A percentile compares a stretch with the other conserved stretches of the same genome.
Evolutionary conservation across 2,888 invertebrate species (phyloP).

Genomic region (Zygaena filipendulae): DNA sequence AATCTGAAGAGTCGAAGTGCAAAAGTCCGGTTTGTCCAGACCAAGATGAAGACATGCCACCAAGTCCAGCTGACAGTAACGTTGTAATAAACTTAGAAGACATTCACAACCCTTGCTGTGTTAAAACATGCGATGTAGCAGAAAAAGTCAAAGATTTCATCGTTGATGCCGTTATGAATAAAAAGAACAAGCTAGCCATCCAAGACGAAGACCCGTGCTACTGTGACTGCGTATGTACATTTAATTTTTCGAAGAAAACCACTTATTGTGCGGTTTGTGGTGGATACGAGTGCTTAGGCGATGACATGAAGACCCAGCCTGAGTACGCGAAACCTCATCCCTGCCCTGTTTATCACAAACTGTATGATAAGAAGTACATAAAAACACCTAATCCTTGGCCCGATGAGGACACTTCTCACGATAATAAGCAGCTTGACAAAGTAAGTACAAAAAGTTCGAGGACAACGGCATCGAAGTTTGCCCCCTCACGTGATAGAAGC

Average conservation of each 20-base stretch:
- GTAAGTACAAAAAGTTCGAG: slow-evolving; percentile 30
- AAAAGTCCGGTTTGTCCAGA: slow-evolving; percentile 26
- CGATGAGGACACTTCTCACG: slow-evolving; percentile 25
- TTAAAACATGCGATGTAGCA: slow-evolving; percentile 43
- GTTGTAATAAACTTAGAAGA: slow-evolving; percentile 36
- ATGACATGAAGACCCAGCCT: slow-evolving; percentile 41
- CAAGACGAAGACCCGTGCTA: slow-evolving; percentile 36
- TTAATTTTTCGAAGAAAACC: slow-evolving; percentile 44
- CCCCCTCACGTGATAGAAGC: slow-evolving; percentile 9
- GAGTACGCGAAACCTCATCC: slow-evolving; percentile 44
- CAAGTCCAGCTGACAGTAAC: slow-evolving; percentile 52
- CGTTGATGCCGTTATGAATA: slow-evolving; percentile 27
- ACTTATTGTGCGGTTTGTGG: slow-evolving; percentile 55
- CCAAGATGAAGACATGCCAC: slow-evolving; percentile 19
- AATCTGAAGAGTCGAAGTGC: slow-evolving; percentile 22
- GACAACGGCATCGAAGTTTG: slow-evolving; percentile 20
- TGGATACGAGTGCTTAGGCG: slow-evolving; percentile 50
- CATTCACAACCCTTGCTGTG: slow-evolving; percentile 45
- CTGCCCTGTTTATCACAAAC: slow-evolving; percentile 53
- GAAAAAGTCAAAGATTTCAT: slow-evolving; percentile 50
- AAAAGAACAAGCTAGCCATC: slow-evolving; percentile 21
- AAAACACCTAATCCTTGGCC: slow-evolving; percentile 41
- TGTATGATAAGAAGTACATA: slow-evolving; percentile 43
- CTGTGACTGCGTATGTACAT: slow-evolving; percentile 52
- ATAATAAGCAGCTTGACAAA: slow-evolving; percentile 20